Base-by-base conservation (phyloP, 2,113 vertebrate genomes). In the Pseudopodoces humilis region DNA sequence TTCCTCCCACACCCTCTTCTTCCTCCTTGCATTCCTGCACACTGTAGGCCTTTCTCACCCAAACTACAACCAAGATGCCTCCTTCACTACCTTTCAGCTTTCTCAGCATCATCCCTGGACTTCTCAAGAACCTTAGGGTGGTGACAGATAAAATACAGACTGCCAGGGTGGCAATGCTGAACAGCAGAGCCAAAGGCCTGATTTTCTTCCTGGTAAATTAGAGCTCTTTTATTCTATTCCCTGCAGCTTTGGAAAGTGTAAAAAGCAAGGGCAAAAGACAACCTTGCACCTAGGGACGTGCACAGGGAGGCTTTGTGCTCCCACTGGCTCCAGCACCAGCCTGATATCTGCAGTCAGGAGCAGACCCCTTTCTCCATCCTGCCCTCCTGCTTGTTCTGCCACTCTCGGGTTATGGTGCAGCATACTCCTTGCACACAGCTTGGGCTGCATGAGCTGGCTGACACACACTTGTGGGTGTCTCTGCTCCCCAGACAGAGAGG, bases 1-100 rank as follows among this genome's bases (percentile, higher is more conserved):
- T 96, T 93, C 92, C 85, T 95, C 47, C 82, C 60, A 88, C 92
- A 83, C 83, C 60, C 52, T 90, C 44, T 22, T 85, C 59, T 87
- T 89, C 55, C 46, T 79, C n/a, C 50, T 92, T 9, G 0, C 7
- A 25, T 47, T 87, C 50, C 31, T 64, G 67, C 31, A 89, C 58
- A 33, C 31, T 92, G 25, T 19, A 83, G 35, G 27, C 17, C 37
- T 72, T 65, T 74, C 55, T 72, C 6, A 5, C 27, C 30, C 50
- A 43, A 79, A 15, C 18, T 33, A 76, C 65, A 72, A 30, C 20
- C 31, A 46, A 59, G 27, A 10, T 37, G 21, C 35, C 30, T 44
- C 30, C 8, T 87, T 79, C 58, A 44, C 22, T 44, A 46, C 30
- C 53, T 56, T 62, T 76, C 67, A 63, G 11, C 31, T 62, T 23